These are phyloP conservation scores for Enteromius trimaculatus DNA, from an alignment of 2,797 vertebrate species.

Conservation along the genomic window DNA sequence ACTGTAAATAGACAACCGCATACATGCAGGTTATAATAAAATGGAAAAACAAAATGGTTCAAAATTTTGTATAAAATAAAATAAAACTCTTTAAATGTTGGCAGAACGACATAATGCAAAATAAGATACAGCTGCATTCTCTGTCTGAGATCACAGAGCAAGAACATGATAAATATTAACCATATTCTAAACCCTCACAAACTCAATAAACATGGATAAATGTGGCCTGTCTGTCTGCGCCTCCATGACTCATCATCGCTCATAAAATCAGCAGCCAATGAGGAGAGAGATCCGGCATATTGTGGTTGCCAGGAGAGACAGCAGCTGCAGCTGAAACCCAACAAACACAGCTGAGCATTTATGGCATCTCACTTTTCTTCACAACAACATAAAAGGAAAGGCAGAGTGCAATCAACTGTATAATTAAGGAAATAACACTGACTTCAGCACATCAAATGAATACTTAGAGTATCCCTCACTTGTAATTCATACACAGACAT, in stretches of 20 bases:
- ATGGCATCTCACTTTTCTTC: not conserved
- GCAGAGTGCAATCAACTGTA: slow-evolving; percentile 12
- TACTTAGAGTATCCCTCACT: not conserved
- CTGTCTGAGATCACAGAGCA: slow-evolving; percentile 17
- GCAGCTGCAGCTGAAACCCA: slow-evolving; percentile 45
- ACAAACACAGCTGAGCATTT: slow-evolving; percentile 45
- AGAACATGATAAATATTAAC: slow-evolving; percentile 53
- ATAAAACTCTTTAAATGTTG: slow-evolving; percentile 6
- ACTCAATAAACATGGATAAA: slow-evolving; percentile 50
- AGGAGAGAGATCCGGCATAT: slow-evolving; percentile 34
- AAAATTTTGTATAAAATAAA: not conserved
- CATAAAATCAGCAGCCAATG: slow-evolving; percentile 37
- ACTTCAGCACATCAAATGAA: slow-evolving; percentile 8
- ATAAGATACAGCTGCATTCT: slow-evolving; percentile 30
- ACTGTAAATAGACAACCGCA: not conserved
- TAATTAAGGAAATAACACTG: slow-evolving; percentile 24
- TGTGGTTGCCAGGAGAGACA: slow-evolving; percentile 47
- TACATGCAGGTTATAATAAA: not conserved
- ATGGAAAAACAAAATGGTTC: not conserved
- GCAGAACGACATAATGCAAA: slow-evolving; percentile 10
- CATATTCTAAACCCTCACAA: slow-evolving; percentile 44
- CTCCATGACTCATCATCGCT: slow-evolving; percentile 42
- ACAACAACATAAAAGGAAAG: slow-evolving; percentile 10
- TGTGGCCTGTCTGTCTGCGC: slow-evolving; percentile 35
- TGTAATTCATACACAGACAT: not conserved